Conservation (phyloP, 2,888 invertebrate species). For the Eristalis pertinax region DNA sequence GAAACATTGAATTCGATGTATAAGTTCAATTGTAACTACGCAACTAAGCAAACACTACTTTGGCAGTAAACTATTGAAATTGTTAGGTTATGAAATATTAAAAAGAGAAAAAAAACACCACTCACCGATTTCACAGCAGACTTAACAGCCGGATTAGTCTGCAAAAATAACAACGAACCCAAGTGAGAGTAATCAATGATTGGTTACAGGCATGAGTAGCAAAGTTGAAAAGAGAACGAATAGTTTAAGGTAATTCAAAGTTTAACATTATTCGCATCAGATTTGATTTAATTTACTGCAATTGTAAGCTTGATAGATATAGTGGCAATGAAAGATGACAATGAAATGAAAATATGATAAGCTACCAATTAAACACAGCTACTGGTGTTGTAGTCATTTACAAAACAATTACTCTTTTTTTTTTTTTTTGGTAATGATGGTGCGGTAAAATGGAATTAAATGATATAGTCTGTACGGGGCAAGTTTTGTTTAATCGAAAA, state of each 20-base stretch:
- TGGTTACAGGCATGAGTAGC: conserved; percentile 63
- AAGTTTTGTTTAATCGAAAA: neutral
- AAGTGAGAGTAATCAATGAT: conserved; percentile 65
- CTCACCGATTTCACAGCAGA: conserved; percentile 97
- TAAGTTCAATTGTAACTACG: neutral
- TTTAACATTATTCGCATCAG: conserved; percentile 28
- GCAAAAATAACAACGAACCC: conserved; percentile 81
- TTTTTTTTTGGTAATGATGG: neutral
- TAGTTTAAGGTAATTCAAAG: conserved; percentile 4
- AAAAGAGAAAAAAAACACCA: conserved; percentile 77
- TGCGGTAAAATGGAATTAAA: neutral
- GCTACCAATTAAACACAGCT: conserved; percentile 14
- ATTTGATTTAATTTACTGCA: conserved; percentile 27
- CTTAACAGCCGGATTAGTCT: conserved; percentile 97
- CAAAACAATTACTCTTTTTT: neutral
- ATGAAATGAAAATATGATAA: conserved; percentile 28
- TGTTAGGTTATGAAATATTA: conserved; percentile 44
- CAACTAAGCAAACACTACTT: conserved; percentile 17
- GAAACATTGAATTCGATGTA: neutral
- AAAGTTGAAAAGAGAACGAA: conserved; percentile 44
- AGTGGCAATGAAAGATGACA: conserved; percentile 24
- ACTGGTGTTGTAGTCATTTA: neutral
- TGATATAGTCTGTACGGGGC: neutral
- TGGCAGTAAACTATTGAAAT: conserved; percentile 24
- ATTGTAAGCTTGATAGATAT: conserved; percentile 35